Base-by-base conservation (phyloP, 1,140 invertebrate species). In the Achatina immaculata region DNA sequence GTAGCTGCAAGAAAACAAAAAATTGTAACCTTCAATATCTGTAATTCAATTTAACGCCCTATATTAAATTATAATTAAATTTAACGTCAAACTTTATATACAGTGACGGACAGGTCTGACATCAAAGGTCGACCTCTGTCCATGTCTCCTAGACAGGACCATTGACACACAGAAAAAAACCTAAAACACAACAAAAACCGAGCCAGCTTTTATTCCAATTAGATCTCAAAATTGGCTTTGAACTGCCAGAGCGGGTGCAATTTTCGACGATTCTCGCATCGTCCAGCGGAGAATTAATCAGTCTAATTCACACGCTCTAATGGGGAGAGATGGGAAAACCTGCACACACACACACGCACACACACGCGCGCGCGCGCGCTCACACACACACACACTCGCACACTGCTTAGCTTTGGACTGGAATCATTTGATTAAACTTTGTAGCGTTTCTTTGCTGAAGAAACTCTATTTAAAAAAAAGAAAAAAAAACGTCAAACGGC, bases 381-480 rank as follows among this genome's bases (percentile, higher is more conserved):
- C n/a, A n/a, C n/a, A n/a, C n/a, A n/a, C n/a, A n/a, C n/a, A n/a
- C n/a, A 7, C 48, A 21, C 16, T 14, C 48, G 24, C 21, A 55
- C 16, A 55, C 7, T 9, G 48, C 4, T 19, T 9, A 14, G 2
- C 21, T 24, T 55, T 55, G 48, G 24, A 14, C 21, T 55, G 16
- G 48, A 55, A 55, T 55, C 48, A 21, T 55, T 55, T 55, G 7
- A 55, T 55, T 55, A 55, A 55, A 55, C 3, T 14, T 55, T 55
- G 16, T 6, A 24, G 48, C 24, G 3, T 9, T 3, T 21, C 24
- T 55, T 55, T 55, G 2, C 3, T 3, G 48, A 3, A 7, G 48
- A 55, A 55, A 55, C 21, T 55, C 48, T 55, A 55, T 55, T 55
- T n/a, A n/a, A n/a, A n/a, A n/a, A n/a, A n/a, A n/a, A n/a, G n/a